Conservation (phyloP, 2,888 invertebrate genomes). For the Nipponacmea schrenckii region DNA sequence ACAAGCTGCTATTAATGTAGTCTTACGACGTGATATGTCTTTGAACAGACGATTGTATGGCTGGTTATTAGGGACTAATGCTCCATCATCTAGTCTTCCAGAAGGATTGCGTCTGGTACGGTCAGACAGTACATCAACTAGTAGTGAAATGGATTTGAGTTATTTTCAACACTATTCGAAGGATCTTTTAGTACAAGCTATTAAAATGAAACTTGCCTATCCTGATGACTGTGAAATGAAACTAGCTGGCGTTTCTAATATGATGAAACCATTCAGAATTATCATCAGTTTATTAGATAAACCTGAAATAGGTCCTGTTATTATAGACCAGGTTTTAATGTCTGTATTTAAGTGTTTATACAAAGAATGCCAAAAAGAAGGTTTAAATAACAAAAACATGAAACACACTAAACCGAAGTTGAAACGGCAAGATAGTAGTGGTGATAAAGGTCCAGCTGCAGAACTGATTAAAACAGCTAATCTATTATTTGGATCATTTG, state of each 20-base stretch:
- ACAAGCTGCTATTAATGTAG: conserved; percentile 77
- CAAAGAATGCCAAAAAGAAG: conserved; percentile 41
- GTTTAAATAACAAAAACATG: conserved; percentile 25
- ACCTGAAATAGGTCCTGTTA: conserved; percentile 79
- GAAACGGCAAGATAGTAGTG: neutral
- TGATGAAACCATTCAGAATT: conserved; percentile 73
- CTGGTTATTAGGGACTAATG: conserved; percentile 81
- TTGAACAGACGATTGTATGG: conserved; percentile 85
- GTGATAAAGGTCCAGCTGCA: conserved; percentile 7
- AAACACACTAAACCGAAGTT: conserved; percentile 6
- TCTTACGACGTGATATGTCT: conserved; percentile 88
- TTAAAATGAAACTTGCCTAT: conserved; percentile 50
- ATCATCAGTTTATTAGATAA: conserved; percentile 86
- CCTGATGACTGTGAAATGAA: conserved; percentile 15
- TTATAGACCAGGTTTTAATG: conserved; percentile 64
- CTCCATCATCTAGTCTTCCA: conserved; percentile 20
- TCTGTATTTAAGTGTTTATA: conserved; percentile 75
- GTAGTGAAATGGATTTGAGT: conserved; percentile 51
- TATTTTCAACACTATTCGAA: conserved; percentile 77
- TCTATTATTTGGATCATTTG: conserved; percentile 83
- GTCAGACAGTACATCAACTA: conserved; percentile 39
- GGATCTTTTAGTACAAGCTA: conserved; percentile 71
- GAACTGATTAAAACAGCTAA: conserved; percentile 87
- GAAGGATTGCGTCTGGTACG: conserved; percentile 27
- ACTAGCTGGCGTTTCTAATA: conserved; percentile 12